A percentile compares a stretch with the other conserved stretches of the same genome.
phyloP scores from a whole-genome alignment of 2,113 vertebrate species.

The Callopanchax toddi region DNA sequence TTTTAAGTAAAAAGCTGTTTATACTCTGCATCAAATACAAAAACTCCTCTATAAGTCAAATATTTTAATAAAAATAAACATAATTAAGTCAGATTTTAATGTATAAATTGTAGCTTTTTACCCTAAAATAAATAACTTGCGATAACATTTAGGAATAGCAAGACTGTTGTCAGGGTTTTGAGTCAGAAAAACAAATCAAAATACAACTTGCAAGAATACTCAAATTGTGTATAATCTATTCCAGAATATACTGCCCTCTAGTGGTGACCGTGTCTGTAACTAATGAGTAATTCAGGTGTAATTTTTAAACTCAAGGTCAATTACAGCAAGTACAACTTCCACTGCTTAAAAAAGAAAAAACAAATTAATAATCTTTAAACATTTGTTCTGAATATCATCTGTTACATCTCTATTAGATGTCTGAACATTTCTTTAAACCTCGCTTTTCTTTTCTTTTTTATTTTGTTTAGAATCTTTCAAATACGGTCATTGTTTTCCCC shows the following conservation, averaged over 20 bases:
- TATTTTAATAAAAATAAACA: conserved; percentile 11
- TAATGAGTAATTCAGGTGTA: not conserved
- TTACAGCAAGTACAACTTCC: not conserved
- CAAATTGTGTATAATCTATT: conserved; percentile 25
- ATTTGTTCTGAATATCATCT: not conserved
- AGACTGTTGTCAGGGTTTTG: conserved; percentile 4
- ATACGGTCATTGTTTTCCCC: not conserved
- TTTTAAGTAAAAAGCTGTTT: conserved; percentile 17
- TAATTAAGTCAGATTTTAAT: conserved; percentile 14
- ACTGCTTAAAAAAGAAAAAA: no score
- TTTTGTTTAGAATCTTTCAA: conserved; percentile 24
- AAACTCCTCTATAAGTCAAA: conserved; percentile 19
- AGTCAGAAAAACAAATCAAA: conserved; percentile 4
- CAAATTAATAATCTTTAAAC: not conserved
- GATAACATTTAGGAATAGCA: not conserved
- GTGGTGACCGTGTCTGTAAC: conserved; percentile 56
- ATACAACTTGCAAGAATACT: conserved; percentile 20
- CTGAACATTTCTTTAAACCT: no score
- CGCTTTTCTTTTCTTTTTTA: conserved; percentile 1
- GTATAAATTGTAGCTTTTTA: not conserved
- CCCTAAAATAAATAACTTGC: not conserved
- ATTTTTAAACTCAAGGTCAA: not conserved
- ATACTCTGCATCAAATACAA: conserved; percentile 12
- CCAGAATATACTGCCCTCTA: conserved; percentile 77
- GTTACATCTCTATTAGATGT: not conserved